A percentile compares a stretch with the other conserved stretches of the same genome.
Conservation (phyloP, 2,888 invertebrate species). For the Papilio demoleus region DNA sequence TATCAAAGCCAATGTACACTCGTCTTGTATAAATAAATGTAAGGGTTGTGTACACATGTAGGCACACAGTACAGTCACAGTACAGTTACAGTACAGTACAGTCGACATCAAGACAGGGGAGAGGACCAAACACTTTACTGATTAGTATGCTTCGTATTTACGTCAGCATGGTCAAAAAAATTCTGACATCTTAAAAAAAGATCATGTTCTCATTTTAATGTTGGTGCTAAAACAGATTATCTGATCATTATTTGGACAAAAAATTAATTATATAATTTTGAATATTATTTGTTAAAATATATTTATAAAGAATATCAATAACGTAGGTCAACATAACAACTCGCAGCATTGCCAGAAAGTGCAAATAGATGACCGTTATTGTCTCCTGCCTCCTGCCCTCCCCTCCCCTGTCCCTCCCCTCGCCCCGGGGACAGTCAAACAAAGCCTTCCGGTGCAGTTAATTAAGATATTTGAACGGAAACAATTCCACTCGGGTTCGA, state of each 20-base stretch:
- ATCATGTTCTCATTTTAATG: no score
- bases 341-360: not conserved
- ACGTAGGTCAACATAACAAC: not conserved
- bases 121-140: not conserved
- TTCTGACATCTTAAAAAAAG: no score
- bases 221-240: no score
- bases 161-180: not conserved
- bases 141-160: not conserved
- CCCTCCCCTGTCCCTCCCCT: not conserved
- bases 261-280: not conserved
- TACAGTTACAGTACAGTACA: not conserved
- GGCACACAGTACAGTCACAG: no score
- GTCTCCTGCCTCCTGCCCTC: not conserved
- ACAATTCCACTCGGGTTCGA: slow-evolving; percentile 10
- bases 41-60: no score
- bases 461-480: slow-evolving; percentile 36
- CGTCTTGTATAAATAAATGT: not conserved
- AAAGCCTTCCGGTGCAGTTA: slow-evolving; percentile 31
- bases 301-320: not conserved
- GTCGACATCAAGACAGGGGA: not conserved
- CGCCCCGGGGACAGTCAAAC: not conserved
- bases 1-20: not conserved
- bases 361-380: slow-evolving; percentile 23
- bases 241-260: not conserved
- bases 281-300: no score